Percentiles rank a stretch among this genome's conserved stretches.
Conservation (phyloP, 2,888 invertebrate species). For the Antitype chi region DNA sequence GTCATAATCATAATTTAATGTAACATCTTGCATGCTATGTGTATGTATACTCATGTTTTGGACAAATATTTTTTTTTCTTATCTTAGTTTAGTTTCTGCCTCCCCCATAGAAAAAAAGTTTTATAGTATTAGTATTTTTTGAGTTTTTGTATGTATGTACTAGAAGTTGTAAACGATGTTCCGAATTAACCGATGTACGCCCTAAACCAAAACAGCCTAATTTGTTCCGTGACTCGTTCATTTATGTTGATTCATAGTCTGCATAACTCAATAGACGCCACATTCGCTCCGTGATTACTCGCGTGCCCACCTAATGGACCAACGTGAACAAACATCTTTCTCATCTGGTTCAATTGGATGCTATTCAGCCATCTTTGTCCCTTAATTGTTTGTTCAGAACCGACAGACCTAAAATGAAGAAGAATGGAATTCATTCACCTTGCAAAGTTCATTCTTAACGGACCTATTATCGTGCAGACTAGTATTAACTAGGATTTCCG, state of each 20-base stretch:
- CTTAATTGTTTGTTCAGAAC: slow-evolving; percentile 37
- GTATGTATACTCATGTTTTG: too few relatives aligned
- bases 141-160: too few relatives aligned
- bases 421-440: slow-evolving; percentile 30
- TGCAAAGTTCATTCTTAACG: slow-evolving; percentile 31
- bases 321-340: slow-evolving; percentile 52
- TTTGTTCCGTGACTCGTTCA: slow-evolving; percentile 7
- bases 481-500: slow-evolving; percentile 40
- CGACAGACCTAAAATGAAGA: slow-evolving; percentile 27
- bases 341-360: slow-evolving; percentile 39
- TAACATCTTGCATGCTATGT: too few relatives aligned
- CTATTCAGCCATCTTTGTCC: slow-evolving; percentile 32
- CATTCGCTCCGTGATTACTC: slow-evolving; percentile 33
- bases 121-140: too few relatives aligned
- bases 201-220: not conserved
- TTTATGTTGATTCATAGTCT: slow-evolving; percentile 35
- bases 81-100: too few relatives aligned
- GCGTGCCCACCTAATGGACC: slow-evolving; percentile 21
- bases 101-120: too few relatives aligned
- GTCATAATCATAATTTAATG: too few relatives aligned
- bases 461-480: slow-evolving; percentile 40
- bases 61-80: too few relatives aligned
- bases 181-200: not conserved
- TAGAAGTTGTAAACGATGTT: not conserved
- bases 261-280: slow-evolving; percentile 34